Conservation (phyloP, 2,797 vertebrate species). For the Pampus argenteus region DNA sequence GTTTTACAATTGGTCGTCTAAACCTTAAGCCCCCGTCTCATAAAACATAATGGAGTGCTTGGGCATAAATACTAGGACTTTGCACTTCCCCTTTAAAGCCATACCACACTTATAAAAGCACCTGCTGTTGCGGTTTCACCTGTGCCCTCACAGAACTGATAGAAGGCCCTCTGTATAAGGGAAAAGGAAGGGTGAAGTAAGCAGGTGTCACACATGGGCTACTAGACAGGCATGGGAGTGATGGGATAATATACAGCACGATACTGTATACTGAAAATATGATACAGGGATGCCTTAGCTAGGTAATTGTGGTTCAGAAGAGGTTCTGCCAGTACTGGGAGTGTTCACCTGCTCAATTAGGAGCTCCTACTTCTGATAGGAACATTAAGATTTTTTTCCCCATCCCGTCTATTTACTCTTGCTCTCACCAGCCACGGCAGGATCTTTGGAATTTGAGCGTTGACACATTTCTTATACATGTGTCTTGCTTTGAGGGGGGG, state of each 20-base stretch:
- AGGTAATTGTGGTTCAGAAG: constrained; percentile 32
- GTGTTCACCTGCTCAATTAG: constrained; percentile 14
- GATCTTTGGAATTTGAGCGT: constrained; percentile 36
- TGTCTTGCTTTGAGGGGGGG: constrained; percentile 43
- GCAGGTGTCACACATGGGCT: constrained; percentile 16
- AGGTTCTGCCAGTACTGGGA: constrained; percentile 12
- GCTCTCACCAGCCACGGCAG: not conserved
- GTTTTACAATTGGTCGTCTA: constrained; percentile 80
- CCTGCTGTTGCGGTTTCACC: constrained; percentile 77
- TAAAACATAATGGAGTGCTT: constrained; percentile 83
- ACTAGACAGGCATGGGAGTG: constrained; percentile 21
- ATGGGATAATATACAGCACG: constrained; percentile 35
- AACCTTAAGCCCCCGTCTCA: constrained; percentile 77
- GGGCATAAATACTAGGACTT: constrained; percentile 76
- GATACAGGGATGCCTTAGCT: constrained; percentile 26
- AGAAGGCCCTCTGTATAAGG: constrained; percentile 25
- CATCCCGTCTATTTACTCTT: constrained; percentile 6
- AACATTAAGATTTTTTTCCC: constrained; percentile 11
- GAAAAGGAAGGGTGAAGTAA: constrained; percentile 22
- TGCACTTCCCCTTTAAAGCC: constrained; percentile 76
- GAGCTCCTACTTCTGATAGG: constrained; percentile 10
- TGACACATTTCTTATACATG: constrained; percentile 23
- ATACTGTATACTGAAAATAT: constrained; percentile 36
- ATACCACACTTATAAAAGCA: constrained; percentile 77
- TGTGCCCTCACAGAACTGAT: constrained; percentile 53